phyloP scores from a whole-genome alignment of 2,113 vertebrate species.

The Azemiops feae region DNA sequence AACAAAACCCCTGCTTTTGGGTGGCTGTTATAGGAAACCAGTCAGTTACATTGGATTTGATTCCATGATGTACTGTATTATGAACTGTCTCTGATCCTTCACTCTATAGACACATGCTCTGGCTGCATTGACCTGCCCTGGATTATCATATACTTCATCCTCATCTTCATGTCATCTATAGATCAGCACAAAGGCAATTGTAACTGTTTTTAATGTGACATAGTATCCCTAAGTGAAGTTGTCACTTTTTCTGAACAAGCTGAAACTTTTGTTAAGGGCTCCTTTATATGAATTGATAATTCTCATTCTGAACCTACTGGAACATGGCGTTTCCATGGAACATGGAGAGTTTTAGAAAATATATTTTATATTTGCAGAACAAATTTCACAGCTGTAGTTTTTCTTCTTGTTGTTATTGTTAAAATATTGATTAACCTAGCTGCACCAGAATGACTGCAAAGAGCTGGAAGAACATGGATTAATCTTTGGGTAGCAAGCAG shows the following conservation, averaged over 20 bases:
- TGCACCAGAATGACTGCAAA: slow-evolving; percentile 2
- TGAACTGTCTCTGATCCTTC: background rate
- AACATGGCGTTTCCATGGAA: background rate
- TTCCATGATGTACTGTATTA: background rate
- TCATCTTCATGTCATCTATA: background rate
- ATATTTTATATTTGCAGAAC: background rate
- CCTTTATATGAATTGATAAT: background rate
- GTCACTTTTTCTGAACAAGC: background rate
- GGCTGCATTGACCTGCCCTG: background rate
- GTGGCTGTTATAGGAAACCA: background rate
- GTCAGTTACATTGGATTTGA: background rate
- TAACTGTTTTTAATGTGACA: background rate
- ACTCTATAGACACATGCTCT: background rate
- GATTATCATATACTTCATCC: background rate
- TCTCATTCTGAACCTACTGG: background rate
- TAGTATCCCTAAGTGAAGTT: background rate
- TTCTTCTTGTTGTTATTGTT: background rate
- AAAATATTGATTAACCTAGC: slow-evolving; percentile 14
- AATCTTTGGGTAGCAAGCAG: slow-evolving; percentile 26
- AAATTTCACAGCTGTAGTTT: background rate
- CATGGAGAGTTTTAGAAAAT: background rate
- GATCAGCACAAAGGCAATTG: background rate
- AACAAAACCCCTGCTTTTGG: background rate
- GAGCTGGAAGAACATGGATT: slow-evolving; percentile 15
- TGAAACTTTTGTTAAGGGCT: background rate